Evolutionary conservation across 2,113 vertebrate species (phyloP).

Genomic region (Rattus rattus): DNA sequence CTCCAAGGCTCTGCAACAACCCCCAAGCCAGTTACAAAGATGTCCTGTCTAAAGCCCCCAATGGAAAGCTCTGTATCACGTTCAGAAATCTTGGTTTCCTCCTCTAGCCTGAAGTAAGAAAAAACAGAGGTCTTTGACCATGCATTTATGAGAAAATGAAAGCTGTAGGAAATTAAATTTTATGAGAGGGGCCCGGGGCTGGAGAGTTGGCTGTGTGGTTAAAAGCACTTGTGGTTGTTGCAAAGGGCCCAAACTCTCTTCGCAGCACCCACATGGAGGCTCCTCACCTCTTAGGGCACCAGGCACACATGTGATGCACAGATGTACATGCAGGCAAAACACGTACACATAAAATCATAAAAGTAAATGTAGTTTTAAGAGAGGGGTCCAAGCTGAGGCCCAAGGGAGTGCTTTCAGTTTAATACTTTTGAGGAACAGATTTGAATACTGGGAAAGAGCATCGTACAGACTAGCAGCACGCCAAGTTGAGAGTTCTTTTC

Average conservation of each 20-base stretch:
- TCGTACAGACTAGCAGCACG: background rate
- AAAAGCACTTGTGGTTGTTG: background rate
- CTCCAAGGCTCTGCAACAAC: background rate
- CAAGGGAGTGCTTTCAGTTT: constrained; percentile 33
- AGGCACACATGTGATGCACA: background rate
- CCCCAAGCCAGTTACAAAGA: constrained; percentile 19
- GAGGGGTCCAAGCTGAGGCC: constrained; percentile 44
- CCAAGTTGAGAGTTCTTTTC: constrained; percentile 32
- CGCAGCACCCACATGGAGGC: background rate
- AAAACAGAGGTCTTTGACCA: constrained; percentile 41
- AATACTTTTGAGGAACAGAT: constrained; percentile 55
- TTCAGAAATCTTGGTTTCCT: constrained; percentile 54
- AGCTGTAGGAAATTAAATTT: constrained; percentile 66
- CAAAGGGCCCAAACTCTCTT: background rate
- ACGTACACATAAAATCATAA: background rate
- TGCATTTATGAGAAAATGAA: constrained; percentile 66
- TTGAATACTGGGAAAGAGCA: constrained; percentile 56
- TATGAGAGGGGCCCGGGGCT: background rate
- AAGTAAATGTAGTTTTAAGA: background rate
- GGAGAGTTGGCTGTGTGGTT: background rate
- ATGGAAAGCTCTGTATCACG: constrained; percentile 13
- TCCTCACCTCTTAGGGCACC: background rate
- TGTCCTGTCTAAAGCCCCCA: constrained; percentile 16
- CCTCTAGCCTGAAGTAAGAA: constrained; percentile 52
- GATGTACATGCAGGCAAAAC: background rate